Conservation (phyloP, 2,113 vertebrate species). For the Apodemus speciosus region DNA sequence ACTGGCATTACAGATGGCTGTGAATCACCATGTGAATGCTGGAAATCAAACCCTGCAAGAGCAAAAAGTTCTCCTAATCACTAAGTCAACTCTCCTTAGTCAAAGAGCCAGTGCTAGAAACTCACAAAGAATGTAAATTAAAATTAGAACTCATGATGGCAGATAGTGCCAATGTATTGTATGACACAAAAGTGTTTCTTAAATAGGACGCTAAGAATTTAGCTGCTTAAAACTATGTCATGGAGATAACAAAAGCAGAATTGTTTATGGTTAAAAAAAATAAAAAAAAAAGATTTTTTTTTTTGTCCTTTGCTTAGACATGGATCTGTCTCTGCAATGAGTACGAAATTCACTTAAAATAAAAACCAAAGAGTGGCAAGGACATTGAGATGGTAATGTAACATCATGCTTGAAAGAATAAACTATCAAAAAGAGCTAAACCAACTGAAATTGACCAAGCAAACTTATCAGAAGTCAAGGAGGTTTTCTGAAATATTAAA, state of each 20-base stretch:
- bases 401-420: slow-evolving; percentile 60
- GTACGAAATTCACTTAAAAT: slow-evolving; percentile 61
- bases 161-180: background rate
- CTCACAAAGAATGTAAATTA: slow-evolving; percentile 45
- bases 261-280: slow-evolving; percentile 24
- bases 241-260: slow-evolving; percentile 19
- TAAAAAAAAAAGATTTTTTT: background rate
- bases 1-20: background rate
- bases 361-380: slow-evolving; percentile 67
- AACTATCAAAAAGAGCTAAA: slow-evolving; percentile 66
- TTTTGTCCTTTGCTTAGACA: slow-evolving; percentile 50
- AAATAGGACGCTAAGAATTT: background rate
- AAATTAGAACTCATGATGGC: slow-evolving; percentile 29
- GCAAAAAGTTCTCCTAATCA: background rate
- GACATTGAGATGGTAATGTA: slow-evolving; percentile 63
- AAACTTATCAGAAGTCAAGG: slow-evolving; percentile 58
- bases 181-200: slow-evolving; percentile 28
- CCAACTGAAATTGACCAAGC: slow-evolving; percentile 60
- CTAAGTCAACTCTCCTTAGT: background rate
- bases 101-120: slow-evolving; percentile 38
- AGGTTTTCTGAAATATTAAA: slow-evolving; percentile 50
- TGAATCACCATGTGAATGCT: background rate
- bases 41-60: background rate
- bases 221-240: slow-evolving; percentile 38
- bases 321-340: slow-evolving; percentile 27